Evolutionary conservation across 2,113 vertebrate genomes (phyloP), one percentile per base, ranked within the genome.

Genomic region (Colaptes auratus): DNA sequence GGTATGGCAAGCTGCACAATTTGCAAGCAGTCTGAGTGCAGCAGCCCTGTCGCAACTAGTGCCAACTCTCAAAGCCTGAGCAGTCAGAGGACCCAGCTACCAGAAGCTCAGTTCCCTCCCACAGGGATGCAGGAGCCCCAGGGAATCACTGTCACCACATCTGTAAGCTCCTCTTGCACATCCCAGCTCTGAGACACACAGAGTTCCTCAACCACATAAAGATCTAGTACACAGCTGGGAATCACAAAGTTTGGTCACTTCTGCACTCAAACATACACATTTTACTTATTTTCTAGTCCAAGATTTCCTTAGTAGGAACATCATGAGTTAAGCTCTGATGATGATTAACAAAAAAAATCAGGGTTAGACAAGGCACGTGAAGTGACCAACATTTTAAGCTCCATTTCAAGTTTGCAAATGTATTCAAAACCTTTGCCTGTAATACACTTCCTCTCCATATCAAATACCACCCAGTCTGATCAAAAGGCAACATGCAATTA

Each of bases 1-100:
- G 64, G 3, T 14, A 4, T 3, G 25, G 8, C 36, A 12, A 44
- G 0, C 36, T 16, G 39, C 46, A 17, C 0, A 0, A n/a, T 18
- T 4, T 27, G 44, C 15, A 63, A 55, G 61, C 10, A 18, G 13
- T 0, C 4, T 1, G 2, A 46, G 56, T 2, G 2, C 56, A 64
- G 74, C 70, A 64, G 78, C 70, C 58, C 64, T 33, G 28, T 9
- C 46, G 27, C 18, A 3, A 3, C 8, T 27, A 6, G 10, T 2
- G 72, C 53, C 2, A 1, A 4, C n/a, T 13, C 31, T 0, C 0
- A n/a, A 42, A 16, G 48, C 75, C 70, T 12, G 42, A 72, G 53
- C 59, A 63, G 15, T 15, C 19, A 23, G 24, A 30, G 15, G 28
- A 50, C 15, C 7, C 71, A 36, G 64, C 46, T 2, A 5, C 25